Conservation (phyloP, 92 coral and sea anemone genomes). For the Bergia sp. region DNA sequence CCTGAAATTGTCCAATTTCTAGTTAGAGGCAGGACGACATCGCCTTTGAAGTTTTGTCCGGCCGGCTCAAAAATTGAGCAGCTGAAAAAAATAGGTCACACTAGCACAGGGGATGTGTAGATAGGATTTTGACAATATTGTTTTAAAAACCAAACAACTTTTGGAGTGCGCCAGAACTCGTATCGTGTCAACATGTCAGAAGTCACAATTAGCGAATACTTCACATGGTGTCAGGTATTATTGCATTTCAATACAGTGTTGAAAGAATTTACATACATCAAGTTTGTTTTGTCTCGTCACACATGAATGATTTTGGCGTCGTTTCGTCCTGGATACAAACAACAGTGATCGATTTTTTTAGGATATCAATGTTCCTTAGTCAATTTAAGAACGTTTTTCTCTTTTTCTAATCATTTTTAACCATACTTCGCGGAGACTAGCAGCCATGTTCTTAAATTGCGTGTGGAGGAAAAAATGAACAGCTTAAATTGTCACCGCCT, state of each 20-base stretch:
- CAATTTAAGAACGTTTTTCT: background rate
- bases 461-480: background rate
- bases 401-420: too few relatives aligned
- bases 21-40: too few relatives aligned
- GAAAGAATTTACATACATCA: slow-evolving; percentile 13
- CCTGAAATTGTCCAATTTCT: too few relatives aligned
- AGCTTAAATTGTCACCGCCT: background rate
- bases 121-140: too few relatives aligned
- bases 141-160: too few relatives aligned
- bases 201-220: background rate
- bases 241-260: background rate
- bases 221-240: background rate
- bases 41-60: too few relatives aligned
- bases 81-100: too few relatives aligned
- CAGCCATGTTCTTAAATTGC: background rate
- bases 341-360: background rate
- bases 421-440: background rate
- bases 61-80: too few relatives aligned
- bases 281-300: slow-evolving; percentile 22
- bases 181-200: background rate
- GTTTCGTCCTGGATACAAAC: slow-evolving; percentile 22
- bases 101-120: too few relatives aligned
- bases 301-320: slow-evolving; percentile 26
- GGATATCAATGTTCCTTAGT: background rate
- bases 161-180: background rate